Evolutionary conservation across 2,797 vertebrate genomes (phyloP).

Genomic region (Poecilia velifera): DNA sequence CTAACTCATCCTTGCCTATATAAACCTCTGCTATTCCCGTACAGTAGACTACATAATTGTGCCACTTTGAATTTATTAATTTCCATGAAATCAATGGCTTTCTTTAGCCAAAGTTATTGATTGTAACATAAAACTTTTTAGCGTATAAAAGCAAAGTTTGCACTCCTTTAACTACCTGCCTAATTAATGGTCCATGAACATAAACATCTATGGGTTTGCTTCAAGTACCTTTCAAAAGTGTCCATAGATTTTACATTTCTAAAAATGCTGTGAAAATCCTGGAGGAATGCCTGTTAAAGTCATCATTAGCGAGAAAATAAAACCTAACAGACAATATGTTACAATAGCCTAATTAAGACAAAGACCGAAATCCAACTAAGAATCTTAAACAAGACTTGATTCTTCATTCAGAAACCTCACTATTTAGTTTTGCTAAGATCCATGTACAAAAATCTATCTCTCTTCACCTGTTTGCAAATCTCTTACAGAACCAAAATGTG

Average conservation of each 20-base stretch:
- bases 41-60: constrained; percentile 60
- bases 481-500: not conserved
- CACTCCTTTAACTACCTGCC: constrained; percentile 25
- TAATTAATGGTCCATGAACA: not conserved
- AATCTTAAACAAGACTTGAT: not conserved
- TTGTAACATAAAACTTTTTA: constrained; percentile 65
- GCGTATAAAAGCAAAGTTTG: constrained; percentile 55
- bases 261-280: not conserved
- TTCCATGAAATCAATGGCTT: constrained; percentile 76
- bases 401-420: not conserved
- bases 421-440: not conserved
- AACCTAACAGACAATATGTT: not conserved
- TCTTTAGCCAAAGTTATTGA: constrained; percentile 51
- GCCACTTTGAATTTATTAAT: constrained; percentile 54
- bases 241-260: not conserved
- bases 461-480: not conserved
- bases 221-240: not conserved
- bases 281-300: not conserved
- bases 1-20: constrained; percentile 66
- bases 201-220: not conserved
- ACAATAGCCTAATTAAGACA: not conserved
- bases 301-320: not conserved
- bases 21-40: constrained; percentile 55
- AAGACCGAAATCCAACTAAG: not conserved
- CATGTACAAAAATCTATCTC: not conserved